Base-by-base conservation (phyloP, 2,888 invertebrate species). In the Sipha maydis region DNA sequence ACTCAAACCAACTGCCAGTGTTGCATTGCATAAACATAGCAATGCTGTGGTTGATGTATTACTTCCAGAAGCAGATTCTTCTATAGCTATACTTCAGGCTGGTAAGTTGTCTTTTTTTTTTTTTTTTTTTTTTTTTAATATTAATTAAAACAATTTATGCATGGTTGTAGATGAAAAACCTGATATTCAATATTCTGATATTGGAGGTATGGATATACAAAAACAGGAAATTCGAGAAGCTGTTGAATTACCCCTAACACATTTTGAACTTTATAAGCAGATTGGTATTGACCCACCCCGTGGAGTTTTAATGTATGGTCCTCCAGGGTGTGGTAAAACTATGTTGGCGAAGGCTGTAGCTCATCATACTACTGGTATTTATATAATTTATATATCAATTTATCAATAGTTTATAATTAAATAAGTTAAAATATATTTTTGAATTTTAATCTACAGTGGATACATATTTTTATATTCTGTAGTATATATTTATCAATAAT, bases 201-300 rank as follows among this genome's bases (percentile, higher is more conserved):
- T 99, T 91, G 99, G 99, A 92, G 99, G 99, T 67, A 97, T 99
- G 97, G 99, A 99, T 92, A 98, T 99, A 94, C 99, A 99, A 92
- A 99, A 99, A 91, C 99, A 99, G 92, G 99, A 99, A 92, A 99
- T 99, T 91, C 93, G 98, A 86, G 99, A 99, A 92, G 99, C 99
- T 9, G 99, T 99, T 0, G 99, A 99, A 92, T 92, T 99, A 90
- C 99, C 99, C 0, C 93, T 99, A 31, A 99, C 99, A 31, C 99
- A 99, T 92, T 99, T 99, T 91, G 99, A 99, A 92, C 93, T 99
- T 75, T 99, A 99, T 93, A 96, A 99, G 92, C 99, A 99, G 93
- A 97, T 97, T 91, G 99, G 99, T 92, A 99, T 99, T 91, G 99
- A 99, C 92, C 99, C 99, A 1, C 99, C 99, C 0, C 94, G 98